A percentile compares a stretch with the other conserved stretches of the same genome.
Evolutionary conservation across 2,113 vertebrate genomes (phyloP).

Genomic region (Paralichthys olivaceus): DNA sequence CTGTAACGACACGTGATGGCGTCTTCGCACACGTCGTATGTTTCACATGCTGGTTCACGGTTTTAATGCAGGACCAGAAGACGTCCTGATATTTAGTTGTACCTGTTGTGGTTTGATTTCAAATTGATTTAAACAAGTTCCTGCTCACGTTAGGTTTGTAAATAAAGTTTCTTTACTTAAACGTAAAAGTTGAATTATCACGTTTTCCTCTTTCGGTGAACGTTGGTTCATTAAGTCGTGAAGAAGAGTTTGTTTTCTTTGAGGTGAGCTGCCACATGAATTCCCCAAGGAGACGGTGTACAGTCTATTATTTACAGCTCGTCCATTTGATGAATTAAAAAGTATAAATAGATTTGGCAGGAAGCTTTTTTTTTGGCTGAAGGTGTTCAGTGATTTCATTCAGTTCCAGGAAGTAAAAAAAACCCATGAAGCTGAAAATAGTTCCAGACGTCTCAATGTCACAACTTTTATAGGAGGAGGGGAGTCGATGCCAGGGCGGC

Average conservation of each 20-base stretch:
- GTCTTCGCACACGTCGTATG: too few species aligned
- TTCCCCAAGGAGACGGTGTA: background rate
- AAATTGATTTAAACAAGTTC: too few species aligned
- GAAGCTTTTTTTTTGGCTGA: constrained; percentile 31
- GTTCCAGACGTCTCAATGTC: constrained; percentile 65
- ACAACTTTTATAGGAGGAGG: constrained; percentile 43
- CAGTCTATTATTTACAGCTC: constrained; percentile 4
- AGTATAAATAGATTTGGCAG: constrained; percentile 48
- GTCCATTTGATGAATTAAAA: constrained; percentile 48
- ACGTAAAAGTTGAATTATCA: too few species aligned
- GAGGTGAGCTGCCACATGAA: too few species aligned
- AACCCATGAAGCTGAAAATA: constrained; percentile 44
- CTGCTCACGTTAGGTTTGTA: too few species aligned
- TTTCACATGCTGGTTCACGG: too few species aligned
- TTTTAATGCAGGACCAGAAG: too few species aligned
- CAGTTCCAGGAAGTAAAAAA: constrained; percentile 57
- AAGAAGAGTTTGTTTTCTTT: background rate
- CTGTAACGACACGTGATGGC: background rate
- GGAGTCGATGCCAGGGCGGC: constrained; percentile 38
- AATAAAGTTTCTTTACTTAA: too few species aligned
- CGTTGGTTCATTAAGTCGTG: background rate
- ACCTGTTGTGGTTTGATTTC: too few species aligned
- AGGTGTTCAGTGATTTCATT: constrained; percentile 33
- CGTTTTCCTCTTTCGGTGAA: too few species aligned
- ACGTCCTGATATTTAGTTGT: too few species aligned